Conservation (phyloP, 23 tunicate species). For the Styela plicata region DNA sequence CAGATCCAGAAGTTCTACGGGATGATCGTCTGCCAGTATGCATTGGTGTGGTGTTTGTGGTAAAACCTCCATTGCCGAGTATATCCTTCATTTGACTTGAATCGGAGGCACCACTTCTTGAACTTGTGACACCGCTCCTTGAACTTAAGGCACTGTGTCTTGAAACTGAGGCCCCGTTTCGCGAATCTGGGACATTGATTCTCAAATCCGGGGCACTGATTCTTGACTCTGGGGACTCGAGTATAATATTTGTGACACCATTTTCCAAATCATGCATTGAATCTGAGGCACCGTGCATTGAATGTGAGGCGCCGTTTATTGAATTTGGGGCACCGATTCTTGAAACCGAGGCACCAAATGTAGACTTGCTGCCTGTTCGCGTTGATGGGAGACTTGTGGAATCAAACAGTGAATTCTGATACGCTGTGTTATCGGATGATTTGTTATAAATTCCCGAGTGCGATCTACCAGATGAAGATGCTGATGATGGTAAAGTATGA, state of each 20-base stretch:
- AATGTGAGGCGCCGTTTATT: no score
- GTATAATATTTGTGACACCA: no score
- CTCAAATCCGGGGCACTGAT: not conserved
- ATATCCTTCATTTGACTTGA: not conserved
- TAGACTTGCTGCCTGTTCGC: not conserved
- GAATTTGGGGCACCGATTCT: no score
- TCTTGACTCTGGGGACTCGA: not conserved
- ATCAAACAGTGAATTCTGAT: not conserved
- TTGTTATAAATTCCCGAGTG: not conserved
- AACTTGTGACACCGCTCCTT: no score
- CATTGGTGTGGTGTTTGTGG: not conserved
- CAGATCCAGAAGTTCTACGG: not conserved
- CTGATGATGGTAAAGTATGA: no score
- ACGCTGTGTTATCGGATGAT: not conserved
- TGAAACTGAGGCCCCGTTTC: not conserved
- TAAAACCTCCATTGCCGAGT: not conserved
- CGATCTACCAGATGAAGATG: no score
- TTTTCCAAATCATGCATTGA: no score
- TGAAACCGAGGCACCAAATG: no score
- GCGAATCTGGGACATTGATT: not conserved
- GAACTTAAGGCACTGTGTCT: not conserved
- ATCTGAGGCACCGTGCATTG: no score
- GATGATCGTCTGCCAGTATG: not conserved
- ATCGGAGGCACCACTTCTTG: no score
- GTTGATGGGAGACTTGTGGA: not conserved